phyloP scores from a whole-genome alignment of 1,140 invertebrate species.

The Trachymyrmex septentrionalis region DNA sequence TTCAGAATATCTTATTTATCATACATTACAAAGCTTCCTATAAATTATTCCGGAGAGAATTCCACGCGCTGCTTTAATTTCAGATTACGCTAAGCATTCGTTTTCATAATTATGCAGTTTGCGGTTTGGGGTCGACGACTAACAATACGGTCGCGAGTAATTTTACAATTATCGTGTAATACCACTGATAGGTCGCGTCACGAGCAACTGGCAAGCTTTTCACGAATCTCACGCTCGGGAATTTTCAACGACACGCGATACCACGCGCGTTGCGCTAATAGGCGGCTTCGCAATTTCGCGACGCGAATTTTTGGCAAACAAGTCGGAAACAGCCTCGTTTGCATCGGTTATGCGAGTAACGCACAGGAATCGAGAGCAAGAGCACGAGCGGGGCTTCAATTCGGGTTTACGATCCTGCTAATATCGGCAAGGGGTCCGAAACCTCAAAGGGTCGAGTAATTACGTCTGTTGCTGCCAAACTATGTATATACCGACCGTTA shows the following conservation, averaged over 20 bases:
- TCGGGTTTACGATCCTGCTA: slow-evolving; percentile 59
- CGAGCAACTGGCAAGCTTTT: slow-evolving; percentile 25
- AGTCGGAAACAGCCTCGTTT: slow-evolving; percentile 30
- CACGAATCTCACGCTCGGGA: slow-evolving; percentile 48
- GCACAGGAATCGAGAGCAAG: neutral
- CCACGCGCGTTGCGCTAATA: neutral
- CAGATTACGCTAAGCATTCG: slow-evolving; percentile 21
- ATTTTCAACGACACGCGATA: slow-evolving; percentile 51
- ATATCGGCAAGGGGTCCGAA: slow-evolving; percentile 58
- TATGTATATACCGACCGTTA: slow-evolving; percentile 49
- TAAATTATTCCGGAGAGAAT: neutral
- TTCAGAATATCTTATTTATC: slow-evolving; percentile 6
- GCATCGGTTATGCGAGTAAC: slow-evolving; percentile 37
- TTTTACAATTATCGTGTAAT: slow-evolving; percentile 46
- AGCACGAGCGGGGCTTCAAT: slow-evolving; percentile 37
- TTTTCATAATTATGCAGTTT: slow-evolving; percentile 45
- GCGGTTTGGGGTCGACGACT: slow-evolving; percentile 18
- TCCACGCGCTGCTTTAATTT: neutral
- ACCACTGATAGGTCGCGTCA: slow-evolving; percentile 37
- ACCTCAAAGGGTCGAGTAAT: slow-evolving; percentile 64
- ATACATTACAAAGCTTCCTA: neutral
- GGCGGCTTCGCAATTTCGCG: neutral
- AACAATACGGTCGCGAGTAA: slow-evolving; percentile 37
- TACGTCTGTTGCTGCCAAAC: slow-evolving; percentile 62
- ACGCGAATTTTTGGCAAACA: slow-evolving; percentile 33